These are phyloP conservation scores for Pomatorhinus ruficollis DNA, from an alignment of 2,113 vertebrate species.

Conservation along the genomic window DNA sequence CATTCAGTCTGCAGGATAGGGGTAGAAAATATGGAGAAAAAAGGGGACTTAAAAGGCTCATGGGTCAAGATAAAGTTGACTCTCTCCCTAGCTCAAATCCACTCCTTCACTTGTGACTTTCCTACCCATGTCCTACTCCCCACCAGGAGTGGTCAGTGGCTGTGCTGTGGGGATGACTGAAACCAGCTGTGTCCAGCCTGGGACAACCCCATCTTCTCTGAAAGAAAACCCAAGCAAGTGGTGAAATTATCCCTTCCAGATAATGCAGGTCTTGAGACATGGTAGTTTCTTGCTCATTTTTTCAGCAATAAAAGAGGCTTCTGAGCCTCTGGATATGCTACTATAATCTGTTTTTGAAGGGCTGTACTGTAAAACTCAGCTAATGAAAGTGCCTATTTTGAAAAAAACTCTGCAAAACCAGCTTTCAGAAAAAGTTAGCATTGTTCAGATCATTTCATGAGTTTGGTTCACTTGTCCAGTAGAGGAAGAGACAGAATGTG, in stretches of 20 bases:
- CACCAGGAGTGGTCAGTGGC: background rate
- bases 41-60: fast-evolving
- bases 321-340: background rate
- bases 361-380: background rate
- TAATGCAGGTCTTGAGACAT: background rate
- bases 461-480: background rate
- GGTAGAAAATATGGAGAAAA: background rate
- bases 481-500: background rate
- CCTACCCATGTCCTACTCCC: fast-evolving
- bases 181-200: background rate
- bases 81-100: background rate
- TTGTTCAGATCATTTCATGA: background rate
- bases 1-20: background rate
- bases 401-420: background rate
- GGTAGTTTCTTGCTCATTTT: background rate
- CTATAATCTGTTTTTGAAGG: background rate
- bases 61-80: background rate
- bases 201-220: background rate
- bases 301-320: background rate
- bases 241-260: background rate
- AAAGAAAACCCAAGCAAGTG: background rate
- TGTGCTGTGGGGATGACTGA: background rate
- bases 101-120: background rate
- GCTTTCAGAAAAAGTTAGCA: background rate
- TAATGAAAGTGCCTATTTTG: background rate